Evolutionary conservation across 2,888 invertebrate genomes (phyloP).

Genomic region (Hirtodrosophila alboralis): DNA sequence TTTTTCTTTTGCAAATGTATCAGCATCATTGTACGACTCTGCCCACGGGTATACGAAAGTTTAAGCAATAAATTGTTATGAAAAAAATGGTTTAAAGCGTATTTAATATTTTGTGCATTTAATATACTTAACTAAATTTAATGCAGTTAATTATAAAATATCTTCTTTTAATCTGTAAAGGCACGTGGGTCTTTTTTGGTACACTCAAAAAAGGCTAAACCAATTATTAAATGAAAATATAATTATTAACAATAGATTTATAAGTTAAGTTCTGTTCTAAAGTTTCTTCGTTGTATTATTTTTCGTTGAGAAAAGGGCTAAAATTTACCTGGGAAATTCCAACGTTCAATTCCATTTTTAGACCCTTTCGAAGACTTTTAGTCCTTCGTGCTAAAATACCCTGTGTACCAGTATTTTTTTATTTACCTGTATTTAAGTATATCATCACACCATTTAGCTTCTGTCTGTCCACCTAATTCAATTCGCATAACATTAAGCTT

Average conservation of each 20-base stretch:
- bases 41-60: slow-evolving; percentile 60
- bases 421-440: slow-evolving; percentile 10
- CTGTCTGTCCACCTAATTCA: neutral
- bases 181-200: too few relatives aligned
- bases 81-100: neutral
- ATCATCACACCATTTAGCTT: neutral
- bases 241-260: too few relatives aligned
- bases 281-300: too few relatives aligned
- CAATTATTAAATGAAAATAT: too few relatives aligned
- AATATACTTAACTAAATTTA: too few relatives aligned
- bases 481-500: neutral
- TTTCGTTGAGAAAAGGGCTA: too few relatives aligned
- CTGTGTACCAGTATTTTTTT: slow-evolving; percentile 6
- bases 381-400: neutral
- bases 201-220: too few relatives aligned
- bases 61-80: slow-evolving; percentile 50
- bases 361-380: neutral
- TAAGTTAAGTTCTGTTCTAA: too few relatives aligned
- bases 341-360: too few relatives aligned
- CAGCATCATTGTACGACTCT: slow-evolving; percentile 85
- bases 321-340: too few relatives aligned
- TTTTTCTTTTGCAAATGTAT: slow-evolving; percentile 92
- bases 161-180: too few relatives aligned
- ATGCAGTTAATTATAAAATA: too few relatives aligned
- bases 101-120: neutral